phyloP scores from a whole-genome alignment of 2,888 invertebrate genomes.

The Notocelia uddmanniana region DNA sequence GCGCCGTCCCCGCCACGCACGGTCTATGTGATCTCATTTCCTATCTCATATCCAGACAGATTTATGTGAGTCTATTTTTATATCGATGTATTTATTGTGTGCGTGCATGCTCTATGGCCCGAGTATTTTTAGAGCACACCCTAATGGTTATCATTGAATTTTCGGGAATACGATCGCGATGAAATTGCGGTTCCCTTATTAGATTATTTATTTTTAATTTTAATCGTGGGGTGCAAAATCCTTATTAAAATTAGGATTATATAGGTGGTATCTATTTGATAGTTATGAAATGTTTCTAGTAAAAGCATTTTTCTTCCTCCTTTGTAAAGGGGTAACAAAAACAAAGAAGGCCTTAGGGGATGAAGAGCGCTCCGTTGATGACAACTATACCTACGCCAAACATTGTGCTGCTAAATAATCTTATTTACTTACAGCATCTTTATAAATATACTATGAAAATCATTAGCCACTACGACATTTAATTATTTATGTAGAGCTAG shows the following conservation, averaged over 20 bases:
- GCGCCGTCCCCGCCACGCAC: constrained; percentile 56
- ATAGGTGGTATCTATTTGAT: background rate
- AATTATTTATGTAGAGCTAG: background rate
- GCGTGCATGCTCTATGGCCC: constrained; percentile 14
- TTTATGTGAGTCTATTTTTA: constrained; percentile 64
- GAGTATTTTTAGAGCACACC: background rate
- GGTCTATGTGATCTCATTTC: constrained; percentile 69
- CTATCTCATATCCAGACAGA: constrained; percentile 60
- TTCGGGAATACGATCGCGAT: constrained; percentile 4
- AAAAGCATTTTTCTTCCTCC: background rate
- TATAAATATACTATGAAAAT: background rate
- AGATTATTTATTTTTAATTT: constrained; percentile 35
- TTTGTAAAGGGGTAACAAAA: constrained; percentile 30
- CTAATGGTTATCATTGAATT: constrained; percentile 5
- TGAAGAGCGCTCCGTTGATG: constrained; percentile 12
- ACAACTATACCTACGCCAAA: constrained; percentile 10
- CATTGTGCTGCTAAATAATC: background rate
- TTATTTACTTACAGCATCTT: background rate
- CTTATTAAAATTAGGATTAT: constrained; percentile 1
- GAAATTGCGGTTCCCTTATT: constrained; percentile 22
- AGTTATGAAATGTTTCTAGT: background rate
- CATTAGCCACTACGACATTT: background rate
- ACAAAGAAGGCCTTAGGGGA: constrained; percentile 41
- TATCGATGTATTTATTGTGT: constrained; percentile 43
- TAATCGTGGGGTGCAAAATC: background rate